Evolutionary conservation across 2,797 vertebrate species (phyloP).

Genomic region (Thripadectes ignobilis): DNA sequence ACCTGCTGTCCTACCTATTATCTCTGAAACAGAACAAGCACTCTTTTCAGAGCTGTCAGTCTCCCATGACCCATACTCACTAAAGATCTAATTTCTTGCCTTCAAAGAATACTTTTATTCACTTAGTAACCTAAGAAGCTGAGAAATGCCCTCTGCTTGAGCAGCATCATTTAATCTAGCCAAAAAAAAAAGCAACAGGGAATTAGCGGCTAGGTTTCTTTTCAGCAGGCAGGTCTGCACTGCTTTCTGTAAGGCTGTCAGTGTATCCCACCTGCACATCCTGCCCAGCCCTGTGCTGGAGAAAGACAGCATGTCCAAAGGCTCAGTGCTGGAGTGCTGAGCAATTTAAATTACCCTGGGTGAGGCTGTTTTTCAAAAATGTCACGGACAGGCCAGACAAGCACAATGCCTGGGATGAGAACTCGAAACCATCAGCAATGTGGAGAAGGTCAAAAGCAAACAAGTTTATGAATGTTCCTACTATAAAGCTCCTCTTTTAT

Average conservation of each 20-base stretch:
- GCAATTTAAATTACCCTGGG: neutral
- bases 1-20: neutral
- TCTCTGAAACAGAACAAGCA: neutral
- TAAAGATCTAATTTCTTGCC: neutral
- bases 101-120: neutral
- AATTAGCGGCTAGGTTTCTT: neutral
- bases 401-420: slow-evolving; percentile 12
- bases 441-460: slow-evolving; percentile 66
- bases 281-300: neutral
- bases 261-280: neutral
- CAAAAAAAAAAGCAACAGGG: neutral
- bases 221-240: neutral
- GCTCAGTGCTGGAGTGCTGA: neutral
- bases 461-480: slow-evolving; percentile 63
- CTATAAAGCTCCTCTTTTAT: slow-evolving; percentile 46
- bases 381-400: slow-evolving; percentile 7
- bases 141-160: neutral
- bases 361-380: slow-evolving; percentile 23
- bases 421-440: neutral
- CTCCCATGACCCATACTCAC: neutral
- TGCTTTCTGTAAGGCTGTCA: neutral
- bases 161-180: neutral
- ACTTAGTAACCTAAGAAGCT: neutral
- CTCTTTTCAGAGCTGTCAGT: neutral
- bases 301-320: neutral